Conservation (phyloP, 2,797 vertebrate genomes). For the Phoeniculus purpureus region DNA sequence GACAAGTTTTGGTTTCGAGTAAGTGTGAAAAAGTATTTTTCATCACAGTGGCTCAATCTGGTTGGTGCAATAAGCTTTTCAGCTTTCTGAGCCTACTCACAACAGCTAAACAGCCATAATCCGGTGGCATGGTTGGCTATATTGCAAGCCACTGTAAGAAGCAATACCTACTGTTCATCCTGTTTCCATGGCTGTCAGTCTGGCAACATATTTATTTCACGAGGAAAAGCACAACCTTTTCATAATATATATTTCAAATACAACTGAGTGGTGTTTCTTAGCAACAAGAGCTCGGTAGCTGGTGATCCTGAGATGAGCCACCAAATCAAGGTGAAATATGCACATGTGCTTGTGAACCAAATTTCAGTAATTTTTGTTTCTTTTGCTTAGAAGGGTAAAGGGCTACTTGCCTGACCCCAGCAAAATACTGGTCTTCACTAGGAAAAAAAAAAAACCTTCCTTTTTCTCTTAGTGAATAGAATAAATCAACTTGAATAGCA, state of each 20-base stretch:
- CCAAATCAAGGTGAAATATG: neutral
- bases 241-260: conserved; percentile 49
- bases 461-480: neutral
- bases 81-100: neutral
- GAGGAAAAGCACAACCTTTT: conserved; percentile 35
- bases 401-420: neutral
- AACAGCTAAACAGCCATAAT: neutral
- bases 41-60: neutral
- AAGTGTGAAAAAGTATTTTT: neutral
- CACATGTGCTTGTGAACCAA: neutral
- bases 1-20: neutral
- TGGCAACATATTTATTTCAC: conserved; percentile 22
- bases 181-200: conserved; percentile 23
- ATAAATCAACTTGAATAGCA: conserved; percentile 30
- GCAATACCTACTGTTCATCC: neutral
- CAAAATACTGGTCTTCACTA: neutral
- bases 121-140: neutral
- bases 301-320: conserved; percentile 6
- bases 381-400: neutral
- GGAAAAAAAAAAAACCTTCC: neutral
- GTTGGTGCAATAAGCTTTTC: neutral
- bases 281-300: conserved; percentile 11
- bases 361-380: neutral
- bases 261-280: neutral
- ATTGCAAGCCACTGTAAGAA: neutral